Evolutionary conservation across 2,888 invertebrate species (phyloP).

Genomic region (Nephrocerus scutellatus): DNA sequence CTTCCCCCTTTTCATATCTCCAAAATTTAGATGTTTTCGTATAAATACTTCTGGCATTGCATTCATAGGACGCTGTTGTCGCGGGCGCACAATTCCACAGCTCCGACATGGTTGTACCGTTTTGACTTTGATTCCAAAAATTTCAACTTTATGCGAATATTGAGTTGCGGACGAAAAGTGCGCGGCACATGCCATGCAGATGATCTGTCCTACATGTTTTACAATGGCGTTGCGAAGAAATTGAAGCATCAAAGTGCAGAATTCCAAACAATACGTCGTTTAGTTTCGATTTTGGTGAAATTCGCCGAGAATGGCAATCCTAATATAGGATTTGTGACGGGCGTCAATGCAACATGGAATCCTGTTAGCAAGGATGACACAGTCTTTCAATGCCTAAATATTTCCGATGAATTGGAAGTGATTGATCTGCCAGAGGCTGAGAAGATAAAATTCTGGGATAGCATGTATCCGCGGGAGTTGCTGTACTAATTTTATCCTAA

Average conservation of each 20-base stretch:
- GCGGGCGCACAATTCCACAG: constrained; percentile 33
- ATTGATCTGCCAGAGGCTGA: constrained; percentile 44
- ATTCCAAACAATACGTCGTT: constrained; percentile 41
- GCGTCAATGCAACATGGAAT: constrained; percentile 27
- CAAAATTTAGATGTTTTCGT: constrained; percentile 37
- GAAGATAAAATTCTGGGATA: constrained; percentile 42
- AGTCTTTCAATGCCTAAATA: constrained; percentile 43
- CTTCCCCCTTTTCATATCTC: constrained; percentile 6
- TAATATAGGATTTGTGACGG: constrained; percentile 28
- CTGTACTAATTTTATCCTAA: constrained; percentile 16
- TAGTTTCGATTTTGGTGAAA: constrained; percentile 39
- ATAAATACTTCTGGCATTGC: constrained; percentile 46
- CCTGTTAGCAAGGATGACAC: constrained; percentile 30
- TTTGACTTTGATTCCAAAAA: constrained; percentile 46
- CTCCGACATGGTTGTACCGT: constrained; percentile 43
- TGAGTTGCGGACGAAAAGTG: constrained; percentile 42
- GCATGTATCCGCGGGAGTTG: constrained; percentile 31
- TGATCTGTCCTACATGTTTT: constrained; percentile 45
- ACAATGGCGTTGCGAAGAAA: constrained; percentile 41
- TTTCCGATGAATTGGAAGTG: constrained; percentile 41
- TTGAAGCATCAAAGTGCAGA: constrained; percentile 38
- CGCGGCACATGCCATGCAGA: constrained; percentile 46
- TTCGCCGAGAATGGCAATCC: constrained; percentile 44
- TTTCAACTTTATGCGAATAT: constrained; percentile 43
- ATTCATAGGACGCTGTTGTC: constrained; percentile 42